phyloP scores from a whole-genome alignment of 2,113 vertebrate species.

The Tringa solitaria region DNA sequence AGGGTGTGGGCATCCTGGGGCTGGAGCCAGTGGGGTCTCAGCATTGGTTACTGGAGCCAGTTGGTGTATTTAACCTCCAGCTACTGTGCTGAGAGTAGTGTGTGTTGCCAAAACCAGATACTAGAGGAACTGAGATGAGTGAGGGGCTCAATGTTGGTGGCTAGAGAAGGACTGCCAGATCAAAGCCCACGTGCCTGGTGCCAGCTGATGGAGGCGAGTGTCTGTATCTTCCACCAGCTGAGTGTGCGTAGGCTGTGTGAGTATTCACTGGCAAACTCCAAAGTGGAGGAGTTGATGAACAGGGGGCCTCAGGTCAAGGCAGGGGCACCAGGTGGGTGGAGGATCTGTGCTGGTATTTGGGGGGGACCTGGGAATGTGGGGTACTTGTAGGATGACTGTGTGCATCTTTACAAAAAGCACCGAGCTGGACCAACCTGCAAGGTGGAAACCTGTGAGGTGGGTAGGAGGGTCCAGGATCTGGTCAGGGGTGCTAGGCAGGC shows the following conservation, averaged over 20 bases:
- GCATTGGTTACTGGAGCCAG: neutral
- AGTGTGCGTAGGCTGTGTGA: neutral
- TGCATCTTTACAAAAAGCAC: neutral
- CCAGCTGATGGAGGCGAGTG: fast-evolving
- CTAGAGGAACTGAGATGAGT: neutral
- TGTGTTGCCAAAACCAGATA: neutral
- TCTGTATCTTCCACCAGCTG: neutral
- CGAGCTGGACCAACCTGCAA: fast-evolving
- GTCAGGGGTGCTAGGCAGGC: neutral
- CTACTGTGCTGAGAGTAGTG: neutral
- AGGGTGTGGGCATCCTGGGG: too few species aligned
- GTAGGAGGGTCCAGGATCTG: fast-evolving
- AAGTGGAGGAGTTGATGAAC: neutral
- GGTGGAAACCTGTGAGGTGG: fast-evolving
- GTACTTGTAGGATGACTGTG: neutral
- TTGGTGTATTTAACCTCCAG: neutral
- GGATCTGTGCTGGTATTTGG: neutral
- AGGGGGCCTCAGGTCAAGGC: too few species aligned
- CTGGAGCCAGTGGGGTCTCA: neutral
- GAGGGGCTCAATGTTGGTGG: fast-evolving
- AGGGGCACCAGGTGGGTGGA: neutral
- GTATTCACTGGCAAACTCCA: neutral
- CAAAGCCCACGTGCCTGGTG: neutral
- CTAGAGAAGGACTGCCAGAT: neutral
- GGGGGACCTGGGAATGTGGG: fast-evolving